These are phyloP conservation scores for Camponotus fellah DNA, from an alignment of 2,888 invertebrate genomes.

Conservation along the genomic window DNA sequence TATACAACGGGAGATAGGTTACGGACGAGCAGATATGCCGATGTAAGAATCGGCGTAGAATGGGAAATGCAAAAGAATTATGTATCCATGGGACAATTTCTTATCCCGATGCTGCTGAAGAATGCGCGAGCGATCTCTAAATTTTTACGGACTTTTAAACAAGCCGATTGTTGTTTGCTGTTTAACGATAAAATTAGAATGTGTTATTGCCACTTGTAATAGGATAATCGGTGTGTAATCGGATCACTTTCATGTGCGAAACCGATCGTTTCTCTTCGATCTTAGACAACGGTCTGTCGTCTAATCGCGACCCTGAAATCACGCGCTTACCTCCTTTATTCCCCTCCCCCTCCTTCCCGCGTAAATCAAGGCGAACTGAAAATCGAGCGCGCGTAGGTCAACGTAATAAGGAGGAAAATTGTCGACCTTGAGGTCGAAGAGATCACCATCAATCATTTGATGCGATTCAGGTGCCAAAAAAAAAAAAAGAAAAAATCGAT, in stretches of 20 bases:
- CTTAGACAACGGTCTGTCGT: conserved; percentile 32
- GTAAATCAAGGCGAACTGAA: conserved; percentile 24
- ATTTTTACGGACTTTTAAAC: not conserved
- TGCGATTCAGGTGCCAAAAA: conserved; percentile 40
- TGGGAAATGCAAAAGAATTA: not conserved
- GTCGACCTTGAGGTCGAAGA: not conserved
- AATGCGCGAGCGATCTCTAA: not conserved
- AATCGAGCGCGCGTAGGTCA: conserved; percentile 21
- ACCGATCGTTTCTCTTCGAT: not conserved
- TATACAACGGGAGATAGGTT: not conserved
- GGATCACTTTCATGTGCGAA: not conserved
- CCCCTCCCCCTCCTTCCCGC: not conserved
- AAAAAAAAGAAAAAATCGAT: conserved; percentile 42
- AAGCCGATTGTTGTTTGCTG: conserved; percentile 15
- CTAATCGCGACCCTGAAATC: conserved; percentile 2
- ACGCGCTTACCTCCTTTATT: not conserved
- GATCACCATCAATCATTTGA: conserved; percentile 13
- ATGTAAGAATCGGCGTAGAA: not conserved
- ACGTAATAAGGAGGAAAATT: conserved; percentile 2
- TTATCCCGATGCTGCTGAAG: not conserved
- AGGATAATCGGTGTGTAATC: conserved; percentile 19
- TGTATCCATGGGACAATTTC: not conserved
- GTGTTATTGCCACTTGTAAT: not conserved
- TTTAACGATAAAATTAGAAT: conserved; percentile 18
- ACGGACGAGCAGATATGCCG: not conserved